These are phyloP conservation scores for Lysandra coridon DNA, from an alignment of 2,888 invertebrate genomes.

Conservation along the genomic window DNA sequence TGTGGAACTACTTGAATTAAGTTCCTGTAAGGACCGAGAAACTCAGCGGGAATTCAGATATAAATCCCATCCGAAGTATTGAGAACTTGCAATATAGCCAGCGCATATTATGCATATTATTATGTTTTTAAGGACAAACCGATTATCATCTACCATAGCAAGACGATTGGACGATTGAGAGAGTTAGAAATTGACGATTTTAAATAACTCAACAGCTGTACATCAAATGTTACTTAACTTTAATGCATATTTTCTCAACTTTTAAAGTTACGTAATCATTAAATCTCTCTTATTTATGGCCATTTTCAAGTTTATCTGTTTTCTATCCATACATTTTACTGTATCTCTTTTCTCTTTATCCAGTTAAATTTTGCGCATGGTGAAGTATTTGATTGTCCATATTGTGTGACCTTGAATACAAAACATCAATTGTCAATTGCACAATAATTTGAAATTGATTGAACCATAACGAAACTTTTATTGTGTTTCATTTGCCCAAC, in stretches of 20 bases:
- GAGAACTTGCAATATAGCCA: background rate
- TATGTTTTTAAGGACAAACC: too few species aligned
- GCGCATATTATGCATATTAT: too few species aligned
- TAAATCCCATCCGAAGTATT: background rate
- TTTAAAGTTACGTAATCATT: too few species aligned
- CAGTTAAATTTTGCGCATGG: background rate
- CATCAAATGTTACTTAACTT: too few species aligned
- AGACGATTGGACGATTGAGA: too few species aligned
- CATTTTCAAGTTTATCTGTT: background rate
- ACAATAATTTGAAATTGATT: conserved; percentile 19
- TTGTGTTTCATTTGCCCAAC: background rate
- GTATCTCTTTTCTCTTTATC: background rate
- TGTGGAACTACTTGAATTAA: background rate
- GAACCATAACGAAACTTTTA: conserved; percentile 16
- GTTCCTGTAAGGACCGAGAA: background rate
- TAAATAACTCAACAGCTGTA: too few species aligned
- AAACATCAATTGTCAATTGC: conserved; percentile 14
- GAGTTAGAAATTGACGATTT: too few species aligned
- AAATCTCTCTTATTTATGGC: too few species aligned
- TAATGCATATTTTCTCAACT: too few species aligned
- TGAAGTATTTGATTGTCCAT: background rate
- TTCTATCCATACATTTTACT: background rate
- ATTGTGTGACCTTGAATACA: background rate
- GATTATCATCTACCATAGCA: too few species aligned
- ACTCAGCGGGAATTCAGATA: background rate